A percentile compares a stretch with the other conserved stretches of the same genome.
Conservation (phyloP, 2,888 invertebrate species). For the Pantelozetes paolii region DNA sequence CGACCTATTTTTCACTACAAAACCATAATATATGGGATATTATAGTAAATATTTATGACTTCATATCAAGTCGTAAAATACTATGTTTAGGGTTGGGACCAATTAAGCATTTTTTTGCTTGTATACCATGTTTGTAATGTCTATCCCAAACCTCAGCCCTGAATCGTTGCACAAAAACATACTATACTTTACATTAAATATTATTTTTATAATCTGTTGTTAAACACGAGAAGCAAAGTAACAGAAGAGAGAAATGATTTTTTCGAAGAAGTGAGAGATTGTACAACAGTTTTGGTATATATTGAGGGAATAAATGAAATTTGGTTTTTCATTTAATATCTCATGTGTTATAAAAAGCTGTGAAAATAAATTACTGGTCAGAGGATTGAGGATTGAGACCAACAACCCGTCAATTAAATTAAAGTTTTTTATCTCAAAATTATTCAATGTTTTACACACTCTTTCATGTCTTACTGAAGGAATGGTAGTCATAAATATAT, state of each 20-base stretch:
- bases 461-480: too few species aligned
- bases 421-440: not conserved
- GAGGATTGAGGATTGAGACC: not conserved
- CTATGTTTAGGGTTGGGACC: conserved; percentile 27
- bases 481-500: too few species aligned
- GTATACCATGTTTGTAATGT: not conserved
- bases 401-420: conserved; percentile 14
- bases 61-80: conserved; percentile 31
- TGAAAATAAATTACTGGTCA: conserved; percentile 11
- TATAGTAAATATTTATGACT: conserved; percentile 30
- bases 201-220: not conserved
- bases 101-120: conserved; percentile 15
- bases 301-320: not conserved
- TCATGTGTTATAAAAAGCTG: not conserved
- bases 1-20: conserved; percentile 5
- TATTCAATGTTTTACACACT: not conserved
- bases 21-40: conserved; percentile 11
- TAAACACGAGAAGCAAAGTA: not conserved
- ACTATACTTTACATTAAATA: not conserved
- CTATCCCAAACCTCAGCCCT: conserved; percentile 15
- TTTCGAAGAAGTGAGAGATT: conserved; percentile 4
- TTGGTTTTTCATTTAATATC: not conserved
- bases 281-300: not conserved
- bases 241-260: not conserved
- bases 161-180: not conserved